Evolutionary conservation across 92 coral and sea anemone species (phyloP), one percentile per base, ranked within the genome.

Genomic region (Nematostella vectensis): DNA sequence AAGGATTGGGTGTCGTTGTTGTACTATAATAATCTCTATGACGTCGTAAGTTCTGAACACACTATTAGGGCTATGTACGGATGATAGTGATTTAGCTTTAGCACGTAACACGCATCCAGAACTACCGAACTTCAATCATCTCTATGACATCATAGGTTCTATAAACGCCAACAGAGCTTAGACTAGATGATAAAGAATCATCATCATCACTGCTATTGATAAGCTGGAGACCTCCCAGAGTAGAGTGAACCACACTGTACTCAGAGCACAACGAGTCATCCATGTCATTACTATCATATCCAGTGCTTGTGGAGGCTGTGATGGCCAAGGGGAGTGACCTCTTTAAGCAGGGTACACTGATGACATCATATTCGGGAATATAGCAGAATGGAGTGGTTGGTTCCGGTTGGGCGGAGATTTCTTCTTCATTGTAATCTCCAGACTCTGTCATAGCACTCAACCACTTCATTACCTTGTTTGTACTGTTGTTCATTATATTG

Each of bases 141-240:
- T 85, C 95, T 0, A 85, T 81, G 0, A 85, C 88, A 27, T 85
- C 95, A 37, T 80, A 85, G 22, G 95, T 85, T 48, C 76, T 29
- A 31, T 67, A 85, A 25, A 85, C 19, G 10, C 75, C 81, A 18
- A 78, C 95, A 12, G 88, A 79, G 49, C 61, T 51, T 18, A 75
- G 54, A 48, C 76, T 79, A 3, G 76, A 59, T 0, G 69, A 37
- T 50, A 60, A 64, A 19, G 76, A 61, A 1, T 68, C 71, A 9
- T 68, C 67, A 4, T 61, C 44, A 27, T 60, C 57, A 4, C 55
- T 53, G 54, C 54, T 60, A 17, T 40, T 57, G 8, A 52, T 58
- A 25, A 76, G 55, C 15, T 85, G 83, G 15, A 85, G 63, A 53
- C 84, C 82, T 16, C 72, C 95, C n/a, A 85, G 75, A 6, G 83